phyloP scores from a whole-genome alignment of 2,888 invertebrate species.

The Oscheius sp. region DNA sequence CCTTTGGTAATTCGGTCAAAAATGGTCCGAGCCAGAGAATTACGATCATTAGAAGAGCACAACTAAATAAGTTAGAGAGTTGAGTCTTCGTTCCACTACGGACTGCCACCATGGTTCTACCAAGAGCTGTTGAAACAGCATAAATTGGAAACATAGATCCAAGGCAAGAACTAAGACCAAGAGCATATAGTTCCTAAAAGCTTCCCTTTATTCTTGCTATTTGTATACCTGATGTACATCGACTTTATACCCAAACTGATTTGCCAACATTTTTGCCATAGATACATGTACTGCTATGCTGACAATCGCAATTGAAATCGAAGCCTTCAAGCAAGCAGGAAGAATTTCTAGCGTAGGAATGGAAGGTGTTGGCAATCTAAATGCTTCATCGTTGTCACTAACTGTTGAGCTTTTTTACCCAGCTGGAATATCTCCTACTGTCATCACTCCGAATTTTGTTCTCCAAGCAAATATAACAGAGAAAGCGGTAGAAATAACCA shows the following conservation, averaged over 20 bases:
- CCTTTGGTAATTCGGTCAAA: constrained; percentile 83
- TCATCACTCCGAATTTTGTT: not conserved
- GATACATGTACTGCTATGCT: constrained; percentile 73
- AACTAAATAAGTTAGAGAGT: constrained; percentile 79
- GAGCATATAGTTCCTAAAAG: constrained; percentile 54
- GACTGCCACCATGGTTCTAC: constrained; percentile 79
- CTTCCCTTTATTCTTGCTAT: no score
- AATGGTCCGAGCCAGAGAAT: constrained; percentile 87
- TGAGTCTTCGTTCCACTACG: constrained; percentile 86
- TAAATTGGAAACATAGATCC: constrained; percentile 75
- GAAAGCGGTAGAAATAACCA: not conserved
- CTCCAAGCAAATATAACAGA: constrained; percentile 13
- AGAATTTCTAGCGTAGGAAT: constrained; percentile 58
- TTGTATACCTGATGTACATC: constrained; percentile 72
- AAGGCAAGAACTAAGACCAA: constrained; percentile 76
- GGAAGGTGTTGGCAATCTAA: constrained; percentile 53
- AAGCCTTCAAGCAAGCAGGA: constrained; percentile 73
- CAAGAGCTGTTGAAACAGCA: constrained; percentile 72
- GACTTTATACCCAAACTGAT: constrained; percentile 72
- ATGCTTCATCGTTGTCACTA: not conserved
- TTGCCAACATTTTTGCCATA: constrained; percentile 73
- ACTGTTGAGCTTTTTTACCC: not conserved
- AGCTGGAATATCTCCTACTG: constrained; percentile 23
- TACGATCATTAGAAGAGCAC: constrained; percentile 80
- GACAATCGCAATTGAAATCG: constrained; percentile 72